Evolutionary conservation across 2,888 invertebrate species (phyloP).

Genomic region (Xanthia icteritia): DNA sequence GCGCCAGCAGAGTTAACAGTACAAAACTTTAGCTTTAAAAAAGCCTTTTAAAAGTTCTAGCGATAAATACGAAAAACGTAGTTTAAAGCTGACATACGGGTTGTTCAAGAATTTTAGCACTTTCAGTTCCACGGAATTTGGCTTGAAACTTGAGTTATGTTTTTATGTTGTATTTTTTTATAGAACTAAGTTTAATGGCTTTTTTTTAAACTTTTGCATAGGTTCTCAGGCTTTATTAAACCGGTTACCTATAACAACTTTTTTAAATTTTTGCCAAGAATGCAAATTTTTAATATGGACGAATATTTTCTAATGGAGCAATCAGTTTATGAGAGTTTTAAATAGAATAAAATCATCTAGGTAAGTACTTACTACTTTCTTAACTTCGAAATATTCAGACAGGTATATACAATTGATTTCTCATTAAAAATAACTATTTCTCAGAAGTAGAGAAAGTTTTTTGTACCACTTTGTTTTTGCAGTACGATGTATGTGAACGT

Average conservation of each 20-base stretch:
- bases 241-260: neutral
- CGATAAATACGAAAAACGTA: conserved; percentile 21
- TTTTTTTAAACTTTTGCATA: conserved; percentile 1
- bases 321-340: neutral
- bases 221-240: conserved; percentile 22
- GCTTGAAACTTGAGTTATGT: conserved; percentile 8
- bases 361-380: neutral
- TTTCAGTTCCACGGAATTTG: conserved; percentile 30
- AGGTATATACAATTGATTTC: neutral
- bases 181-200: neutral
- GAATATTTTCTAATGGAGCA: neutral
- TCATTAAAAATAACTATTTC: neutral
- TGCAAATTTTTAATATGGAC: neutral
- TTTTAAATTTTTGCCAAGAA: neutral
- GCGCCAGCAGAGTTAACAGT: neutral
- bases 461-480: neutral
- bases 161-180: neutral
- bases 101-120: conserved; percentile 16
- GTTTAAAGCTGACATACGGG: conserved; percentile 17
- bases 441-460: neutral
- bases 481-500: neutral
- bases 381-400: neutral
- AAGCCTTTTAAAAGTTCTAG: conserved; percentile 20
- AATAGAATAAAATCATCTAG: neutral
- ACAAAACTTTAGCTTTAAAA: conserved; percentile 15